These are phyloP conservation scores for Corythoichthys haematopterus DNA, from an alignment of 2,113 vertebrate species.

Conservation along the genomic window DNA sequence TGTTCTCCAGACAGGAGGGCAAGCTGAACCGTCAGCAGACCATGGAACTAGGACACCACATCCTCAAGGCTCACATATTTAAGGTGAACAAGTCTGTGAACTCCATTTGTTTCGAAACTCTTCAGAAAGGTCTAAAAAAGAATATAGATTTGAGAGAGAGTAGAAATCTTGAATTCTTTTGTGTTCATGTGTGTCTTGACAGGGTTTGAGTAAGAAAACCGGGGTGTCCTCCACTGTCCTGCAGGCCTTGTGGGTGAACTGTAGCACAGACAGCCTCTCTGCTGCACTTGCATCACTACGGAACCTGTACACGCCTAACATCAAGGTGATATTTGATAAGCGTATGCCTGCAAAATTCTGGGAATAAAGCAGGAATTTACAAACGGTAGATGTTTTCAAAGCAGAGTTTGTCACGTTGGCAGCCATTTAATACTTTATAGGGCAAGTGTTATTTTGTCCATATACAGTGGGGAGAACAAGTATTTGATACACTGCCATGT, in stretches of 20 bases:
- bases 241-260: constrained; percentile 92
- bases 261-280: constrained; percentile 90
- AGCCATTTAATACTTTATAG: too few species aligned
- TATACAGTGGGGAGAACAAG: too few species aligned
- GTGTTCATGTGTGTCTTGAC: constrained; percentile 11
- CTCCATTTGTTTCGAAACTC: too few species aligned
- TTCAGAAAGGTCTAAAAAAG: too few species aligned
- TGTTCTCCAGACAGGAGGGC: constrained; percentile 94
- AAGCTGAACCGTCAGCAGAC: constrained; percentile 97
- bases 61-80: constrained; percentile 98
- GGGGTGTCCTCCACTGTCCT: constrained; percentile 95
- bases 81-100: constrained; percentile 73
- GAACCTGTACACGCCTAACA: constrained; percentile 96
- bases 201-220: constrained; percentile 94
- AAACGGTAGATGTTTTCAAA: too few species aligned
- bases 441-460: too few species aligned
- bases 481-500: too few species aligned
- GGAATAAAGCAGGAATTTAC: neutral
- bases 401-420: too few species aligned
- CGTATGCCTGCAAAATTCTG: neutral
- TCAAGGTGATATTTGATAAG: constrained; percentile 78
- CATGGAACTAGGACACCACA: constrained; percentile 97
- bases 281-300: constrained; percentile 91
- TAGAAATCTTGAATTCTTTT: neutral
- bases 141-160: too few species aligned